Percentiles rank a stretch among this genome's conserved stretches.
These are phyloP conservation scores for Caradrina kadenii DNA, from an alignment of 2,888 invertebrate species.

Conservation along the genomic window DNA sequence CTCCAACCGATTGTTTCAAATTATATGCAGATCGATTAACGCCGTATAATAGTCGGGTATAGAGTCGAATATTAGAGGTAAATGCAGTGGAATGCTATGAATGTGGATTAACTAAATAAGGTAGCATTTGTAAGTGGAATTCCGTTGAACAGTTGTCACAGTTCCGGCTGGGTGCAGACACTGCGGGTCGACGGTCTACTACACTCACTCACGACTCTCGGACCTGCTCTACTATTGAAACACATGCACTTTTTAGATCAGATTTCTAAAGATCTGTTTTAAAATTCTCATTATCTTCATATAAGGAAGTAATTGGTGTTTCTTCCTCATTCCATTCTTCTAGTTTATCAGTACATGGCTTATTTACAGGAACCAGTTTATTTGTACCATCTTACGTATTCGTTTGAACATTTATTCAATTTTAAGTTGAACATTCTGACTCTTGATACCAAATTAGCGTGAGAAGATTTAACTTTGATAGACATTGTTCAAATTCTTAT, in stretches of 20 bases:
- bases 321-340: constrained; percentile 1
- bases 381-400: constrained; percentile 38
- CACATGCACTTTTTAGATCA: not conserved
- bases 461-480: constrained; percentile 43
- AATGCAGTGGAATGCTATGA: constrained; percentile 59
- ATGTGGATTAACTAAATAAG: constrained; percentile 66
- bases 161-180: constrained; percentile 67
- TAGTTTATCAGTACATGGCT: constrained; percentile 7
- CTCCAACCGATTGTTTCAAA: constrained; percentile 47
- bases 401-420: constrained; percentile 30
- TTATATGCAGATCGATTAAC: constrained; percentile 33
- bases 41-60: constrained; percentile 34
- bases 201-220: constrained; percentile 23
- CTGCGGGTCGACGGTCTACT: constrained; percentile 39
- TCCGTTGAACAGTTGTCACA: constrained; percentile 65
- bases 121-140: constrained; percentile 63
- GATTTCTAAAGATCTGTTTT: not conserved
- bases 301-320: not conserved
- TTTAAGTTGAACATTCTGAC: constrained; percentile 29
- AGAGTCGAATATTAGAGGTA: constrained; percentile 40
- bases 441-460: constrained; percentile 41
- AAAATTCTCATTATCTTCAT: not conserved
- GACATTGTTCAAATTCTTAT: constrained; percentile 38
- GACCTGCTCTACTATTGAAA: constrained; percentile 12
- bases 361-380: constrained; percentile 29